These are phyloP conservation scores for Nephrotoma guestfalica DNA, from an alignment of 2,888 invertebrate genomes.

Conservation along the genomic window DNA sequence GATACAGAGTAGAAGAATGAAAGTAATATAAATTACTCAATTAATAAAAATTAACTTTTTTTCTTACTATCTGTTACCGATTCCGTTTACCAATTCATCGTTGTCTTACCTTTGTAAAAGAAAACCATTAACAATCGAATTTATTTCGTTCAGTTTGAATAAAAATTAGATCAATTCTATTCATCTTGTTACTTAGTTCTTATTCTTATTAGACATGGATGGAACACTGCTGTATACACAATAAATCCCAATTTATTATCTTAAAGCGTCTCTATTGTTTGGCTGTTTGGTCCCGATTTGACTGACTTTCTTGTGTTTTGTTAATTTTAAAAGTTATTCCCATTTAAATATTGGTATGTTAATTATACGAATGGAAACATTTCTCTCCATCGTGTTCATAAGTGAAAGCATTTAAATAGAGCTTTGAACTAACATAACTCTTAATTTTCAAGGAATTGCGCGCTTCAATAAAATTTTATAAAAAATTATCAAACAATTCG, in stretches of 20 bases:
- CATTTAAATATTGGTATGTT: too few species aligned
- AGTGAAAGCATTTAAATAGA: too few species aligned
- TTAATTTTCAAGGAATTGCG: background rate
- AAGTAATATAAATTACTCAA: background rate
- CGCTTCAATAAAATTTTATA: background rate
- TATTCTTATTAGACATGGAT: background rate
- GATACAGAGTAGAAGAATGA: background rate
- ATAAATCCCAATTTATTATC: background rate
- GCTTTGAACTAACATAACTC: too few species aligned
- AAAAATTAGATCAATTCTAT: background rate
- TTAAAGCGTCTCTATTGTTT: background rate
- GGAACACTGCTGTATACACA: background rate
- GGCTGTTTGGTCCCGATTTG: background rate
- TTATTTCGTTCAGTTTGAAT: background rate
- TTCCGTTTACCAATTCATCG: background rate
- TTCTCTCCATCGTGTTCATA: too few species aligned
- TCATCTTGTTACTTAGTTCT: background rate
- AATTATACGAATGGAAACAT: too few species aligned
- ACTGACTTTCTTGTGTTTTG: background rate
- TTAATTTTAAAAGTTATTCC: too few species aligned
- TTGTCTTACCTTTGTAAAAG: background rate
- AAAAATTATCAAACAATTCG: background rate
- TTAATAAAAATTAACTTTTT: background rate
- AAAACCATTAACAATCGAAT: background rate
- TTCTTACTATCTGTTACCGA: background rate